Evolutionary conservation across 2,797 vertebrate species (phyloP), one percentile per base, ranked within the genome.

Genomic region (Pipistrellus pipistrellus): DNA sequence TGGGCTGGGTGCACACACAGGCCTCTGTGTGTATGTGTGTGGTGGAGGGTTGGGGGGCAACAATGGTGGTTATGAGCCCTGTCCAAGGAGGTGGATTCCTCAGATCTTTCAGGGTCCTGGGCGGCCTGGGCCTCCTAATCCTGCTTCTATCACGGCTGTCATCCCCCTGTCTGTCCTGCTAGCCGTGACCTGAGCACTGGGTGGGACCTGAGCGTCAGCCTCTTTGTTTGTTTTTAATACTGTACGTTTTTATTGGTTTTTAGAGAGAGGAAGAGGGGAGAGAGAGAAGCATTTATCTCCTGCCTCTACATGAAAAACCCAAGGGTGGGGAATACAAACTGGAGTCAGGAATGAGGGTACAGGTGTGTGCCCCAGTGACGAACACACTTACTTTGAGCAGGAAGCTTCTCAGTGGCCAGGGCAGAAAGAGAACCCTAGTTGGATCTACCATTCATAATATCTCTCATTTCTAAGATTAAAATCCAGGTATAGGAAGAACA

Each of bases 331-430:
- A 32, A 55, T 55, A 38, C n/a, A 94, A 48, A 57, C 48, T 18
- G 53, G 64, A 78, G 25, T 51, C 51, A 35, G 27, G 38, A 55
- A 35, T 27, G 46, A 62, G 77, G 44, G 53, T 78, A 3, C 23
- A 55, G 35, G 4, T 41, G 17, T 3, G 6, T 12, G 9, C 23
- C 46, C 6, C 4, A n/a, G 3, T 5, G 17, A 88, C 30, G 4
- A 27, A 7, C 30, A 72, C 21, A 38, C n/a, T 8, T 8, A 12
- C 17, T 55, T 59, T 8, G 57, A 18, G 48, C 30, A 57, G 66
- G 38, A 87, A 72, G 57, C 23, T 78, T 82, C 88, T 76, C 32
- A 76, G 59, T 30, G 85, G 35, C 32, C n/a, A 66, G 95, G 46
- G n/a, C 51, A 86, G 38, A 88, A 82, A 62, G 66, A 93, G 55